These are phyloP conservation scores for Sinelater perroti DNA, from an alignment of 2,888 invertebrate species.

Conservation along the genomic window DNA sequence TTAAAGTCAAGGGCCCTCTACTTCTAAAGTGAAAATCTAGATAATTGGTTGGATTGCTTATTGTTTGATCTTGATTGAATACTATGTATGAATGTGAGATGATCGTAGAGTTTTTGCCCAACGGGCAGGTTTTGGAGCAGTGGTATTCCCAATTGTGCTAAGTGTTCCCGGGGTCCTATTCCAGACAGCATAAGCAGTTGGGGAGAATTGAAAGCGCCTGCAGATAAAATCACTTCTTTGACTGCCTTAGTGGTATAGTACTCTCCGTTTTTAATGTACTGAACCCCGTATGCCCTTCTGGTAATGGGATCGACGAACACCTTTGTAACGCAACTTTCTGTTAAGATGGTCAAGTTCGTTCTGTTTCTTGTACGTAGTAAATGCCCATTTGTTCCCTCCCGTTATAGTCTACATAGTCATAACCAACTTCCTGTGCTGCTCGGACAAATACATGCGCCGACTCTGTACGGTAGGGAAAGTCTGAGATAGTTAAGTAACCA, in stretches of 20 bases:
- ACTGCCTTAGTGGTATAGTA: slow-evolving; percentile 64
- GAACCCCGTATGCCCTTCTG: slow-evolving; percentile 73
- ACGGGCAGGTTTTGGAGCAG: slow-evolving; percentile 73
- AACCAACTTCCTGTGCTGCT: slow-evolving; percentile 72
- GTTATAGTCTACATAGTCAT: slow-evolving; percentile 75
- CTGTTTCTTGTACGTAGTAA: slow-evolving; percentile 68
- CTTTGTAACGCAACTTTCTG: slow-evolving; percentile 69
- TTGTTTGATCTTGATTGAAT: slow-evolving; percentile 60
- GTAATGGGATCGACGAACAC: slow-evolving; percentile 71
- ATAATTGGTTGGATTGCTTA: slow-evolving; percentile 55
- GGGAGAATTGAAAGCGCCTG: slow-evolving; percentile 88
- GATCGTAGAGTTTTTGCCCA: slow-evolving; percentile 73
- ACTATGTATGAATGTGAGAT: slow-evolving; percentile 63
- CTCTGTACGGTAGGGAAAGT: slow-evolving; percentile 59
- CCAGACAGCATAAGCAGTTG: slow-evolving; percentile 91
- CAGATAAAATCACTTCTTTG: slow-evolving; percentile 85
- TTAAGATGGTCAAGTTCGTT: slow-evolving; percentile 73
- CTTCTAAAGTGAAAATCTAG: slow-evolving; percentile 60
- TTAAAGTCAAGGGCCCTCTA: slow-evolving; percentile 64
- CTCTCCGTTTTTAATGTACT: slow-evolving; percentile 66
- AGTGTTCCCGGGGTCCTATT: slow-evolving; percentile 70
- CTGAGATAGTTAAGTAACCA: slow-evolving; percentile 58
- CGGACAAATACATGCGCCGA: slow-evolving; percentile 69
- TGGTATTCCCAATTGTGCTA: slow-evolving; percentile 66
- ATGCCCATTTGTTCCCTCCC: slow-evolving; percentile 69